Evolutionary conservation across 2,888 invertebrate species (phyloP), one percentile per base, ranked within the genome.

Genomic region (Conchocele bisecta): DNA sequence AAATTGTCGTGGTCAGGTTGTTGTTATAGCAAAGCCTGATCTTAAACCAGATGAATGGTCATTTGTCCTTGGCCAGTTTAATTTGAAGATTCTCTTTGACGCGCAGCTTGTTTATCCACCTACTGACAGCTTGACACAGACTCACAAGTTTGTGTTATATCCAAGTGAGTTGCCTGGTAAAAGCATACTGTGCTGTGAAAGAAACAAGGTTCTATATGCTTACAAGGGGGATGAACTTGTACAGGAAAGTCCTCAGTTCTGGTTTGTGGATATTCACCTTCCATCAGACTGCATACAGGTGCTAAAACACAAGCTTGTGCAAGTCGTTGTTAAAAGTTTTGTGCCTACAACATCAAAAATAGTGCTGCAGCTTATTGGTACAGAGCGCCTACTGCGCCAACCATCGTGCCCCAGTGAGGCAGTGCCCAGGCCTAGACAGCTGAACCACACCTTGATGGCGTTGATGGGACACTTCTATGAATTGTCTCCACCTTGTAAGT

Each of bases 101-200:
- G 65, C 73, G 6, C 22, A 72, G 15, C 64, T 63, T 57, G 22
- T 68, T 7, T 69, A 75, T 7, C 56, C 75, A 17, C 59, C 75
- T 7, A 51, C 48, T 7, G 63, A 73, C 4, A 56, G 46, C 35
- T 68, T 86, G 15, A 84, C 83, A 9, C 57, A 72, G 1, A 69
- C 75, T 31, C 37, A 51, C 20, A 82, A 86, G 51, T 88, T 84
- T 60, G 89, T 88, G 88, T 56, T 91, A 42, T 90, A 90, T 73
- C 79, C 90, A 0, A 85, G 86, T 73, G 56, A 76, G 39, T 71
- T 73, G 11, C 60, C 63, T 9, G 76, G 75, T n/a, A 81, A 81
- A 28, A 84, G 84, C 74, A 79, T 90, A 61, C 50, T 91, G 5
- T 89, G 89, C 64, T 89, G 85, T 79, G 89, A 90, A 71, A 73